Conservation (phyloP, 2,113 vertebrate genomes). For the Ailurus styani region DNA sequence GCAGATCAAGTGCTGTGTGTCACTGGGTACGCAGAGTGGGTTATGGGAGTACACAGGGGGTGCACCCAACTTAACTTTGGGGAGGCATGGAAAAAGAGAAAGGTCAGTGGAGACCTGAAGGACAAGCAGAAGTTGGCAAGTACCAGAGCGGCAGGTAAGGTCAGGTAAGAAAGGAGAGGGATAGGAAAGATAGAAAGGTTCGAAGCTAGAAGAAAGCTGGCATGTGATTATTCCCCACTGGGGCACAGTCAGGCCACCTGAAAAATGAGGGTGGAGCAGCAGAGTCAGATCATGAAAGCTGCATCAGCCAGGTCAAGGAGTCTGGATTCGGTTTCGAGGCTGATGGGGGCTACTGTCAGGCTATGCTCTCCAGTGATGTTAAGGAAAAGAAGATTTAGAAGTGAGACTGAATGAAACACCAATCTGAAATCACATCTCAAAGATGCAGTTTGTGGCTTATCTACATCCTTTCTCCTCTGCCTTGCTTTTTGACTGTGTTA, state of each 20-base stretch:
- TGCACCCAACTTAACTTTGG: not conserved
- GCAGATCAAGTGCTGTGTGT: not conserved
- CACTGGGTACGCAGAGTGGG: not conserved
- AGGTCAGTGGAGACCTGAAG: not conserved
- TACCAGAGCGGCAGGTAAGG: not conserved
- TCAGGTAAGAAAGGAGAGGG: not conserved
- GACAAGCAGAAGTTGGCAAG: not conserved
- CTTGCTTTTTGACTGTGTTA: not conserved
- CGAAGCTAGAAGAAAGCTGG: not conserved
- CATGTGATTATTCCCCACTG: not conserved
- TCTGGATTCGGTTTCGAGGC: not conserved
- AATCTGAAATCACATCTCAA: not conserved
- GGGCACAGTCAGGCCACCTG: not conserved
- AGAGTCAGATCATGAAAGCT: not conserved
- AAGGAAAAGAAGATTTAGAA: conserved; percentile 15
- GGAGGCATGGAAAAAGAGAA: not conserved
- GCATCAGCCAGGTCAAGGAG: not conserved
- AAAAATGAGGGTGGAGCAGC: not conserved
- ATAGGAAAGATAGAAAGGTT: not conserved
- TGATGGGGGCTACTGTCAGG: not conserved
- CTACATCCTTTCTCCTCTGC: not conserved
- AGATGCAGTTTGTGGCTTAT: not conserved
- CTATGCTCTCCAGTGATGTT: not conserved
- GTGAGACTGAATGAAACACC: not conserved
- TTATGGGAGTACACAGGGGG: not conserved